A percentile compares a stretch with the other conserved stretches of the same genome.
These are phyloP conservation scores for Rhynchopsitta pachyrhyncha DNA, from an alignment of 2,113 vertebrate species.

Conservation along the genomic window DNA sequence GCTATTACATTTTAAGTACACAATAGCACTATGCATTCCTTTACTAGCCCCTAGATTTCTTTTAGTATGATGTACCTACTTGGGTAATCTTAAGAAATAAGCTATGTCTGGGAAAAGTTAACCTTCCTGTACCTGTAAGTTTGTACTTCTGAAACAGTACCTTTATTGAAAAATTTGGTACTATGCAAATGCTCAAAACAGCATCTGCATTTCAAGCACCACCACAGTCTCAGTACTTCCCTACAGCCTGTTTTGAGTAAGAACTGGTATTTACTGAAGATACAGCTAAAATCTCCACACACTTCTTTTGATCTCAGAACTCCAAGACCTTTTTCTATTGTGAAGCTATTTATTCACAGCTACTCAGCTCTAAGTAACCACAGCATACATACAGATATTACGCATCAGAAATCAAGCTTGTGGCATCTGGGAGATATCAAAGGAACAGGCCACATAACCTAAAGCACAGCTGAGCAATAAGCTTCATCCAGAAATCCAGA, in stretches of 20 bases:
- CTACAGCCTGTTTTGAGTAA: not conserved
- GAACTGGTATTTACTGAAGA: not conserved
- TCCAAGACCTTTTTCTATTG: not conserved
- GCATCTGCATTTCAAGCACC: not conserved
- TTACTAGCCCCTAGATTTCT: not conserved
- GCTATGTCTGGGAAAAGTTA: not conserved
- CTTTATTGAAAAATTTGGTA: not conserved
- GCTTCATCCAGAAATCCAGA: not conserved
- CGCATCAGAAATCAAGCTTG: not conserved
- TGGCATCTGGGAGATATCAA: not conserved
- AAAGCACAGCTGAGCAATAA: not conserved
- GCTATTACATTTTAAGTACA: not conserved
- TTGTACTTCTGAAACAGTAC: not conserved
- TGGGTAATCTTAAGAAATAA: not conserved
- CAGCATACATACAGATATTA: accelerated
- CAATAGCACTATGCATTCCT: not conserved
- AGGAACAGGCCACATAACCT: not conserved
- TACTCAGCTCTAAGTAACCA: not conserved
- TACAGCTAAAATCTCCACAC: not conserved
- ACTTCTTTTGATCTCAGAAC: not conserved
- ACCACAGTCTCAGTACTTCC: not conserved
- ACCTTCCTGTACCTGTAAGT: not conserved
- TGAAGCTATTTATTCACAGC: not conserved
- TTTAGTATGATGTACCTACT: not conserved
- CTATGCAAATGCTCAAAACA: not conserved